Conservation (phyloP, 2,113 vertebrate species). For the Cnemophilus loriae region DNA sequence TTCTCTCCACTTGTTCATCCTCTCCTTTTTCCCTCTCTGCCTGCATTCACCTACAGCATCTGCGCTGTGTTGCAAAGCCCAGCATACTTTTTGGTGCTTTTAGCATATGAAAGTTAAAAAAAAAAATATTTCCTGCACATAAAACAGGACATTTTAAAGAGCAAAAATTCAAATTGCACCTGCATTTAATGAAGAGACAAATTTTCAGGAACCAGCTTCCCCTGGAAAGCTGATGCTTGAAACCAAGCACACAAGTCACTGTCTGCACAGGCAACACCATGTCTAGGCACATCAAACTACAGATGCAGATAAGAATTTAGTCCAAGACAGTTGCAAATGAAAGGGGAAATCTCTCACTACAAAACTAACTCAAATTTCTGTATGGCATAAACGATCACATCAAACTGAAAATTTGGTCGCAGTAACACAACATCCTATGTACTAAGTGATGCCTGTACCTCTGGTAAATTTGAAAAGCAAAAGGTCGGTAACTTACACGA, state of each 20-base stretch:
- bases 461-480: background rate
- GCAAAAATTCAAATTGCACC: background rate
- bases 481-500: background rate
- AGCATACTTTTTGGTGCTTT: background rate
- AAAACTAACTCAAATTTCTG: background rate
- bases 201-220: background rate
- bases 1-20: background rate
- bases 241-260: background rate
- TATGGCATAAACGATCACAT: background rate
- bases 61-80: background rate
- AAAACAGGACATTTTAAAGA: background rate
- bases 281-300: background rate
- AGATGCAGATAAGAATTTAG: background rate
- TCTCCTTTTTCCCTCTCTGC: background rate
- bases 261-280: no score
- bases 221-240: no score
- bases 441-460: background rate
- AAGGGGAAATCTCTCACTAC: background rate
- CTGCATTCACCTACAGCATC: background rate
- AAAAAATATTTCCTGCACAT: no score
- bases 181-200: background rate
- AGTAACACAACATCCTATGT: background rate
- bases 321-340: background rate
- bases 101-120: background rate
- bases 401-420: background rate